Conservation (phyloP, 2,888 invertebrate genomes). For the Cyclophora albipunctata region DNA sequence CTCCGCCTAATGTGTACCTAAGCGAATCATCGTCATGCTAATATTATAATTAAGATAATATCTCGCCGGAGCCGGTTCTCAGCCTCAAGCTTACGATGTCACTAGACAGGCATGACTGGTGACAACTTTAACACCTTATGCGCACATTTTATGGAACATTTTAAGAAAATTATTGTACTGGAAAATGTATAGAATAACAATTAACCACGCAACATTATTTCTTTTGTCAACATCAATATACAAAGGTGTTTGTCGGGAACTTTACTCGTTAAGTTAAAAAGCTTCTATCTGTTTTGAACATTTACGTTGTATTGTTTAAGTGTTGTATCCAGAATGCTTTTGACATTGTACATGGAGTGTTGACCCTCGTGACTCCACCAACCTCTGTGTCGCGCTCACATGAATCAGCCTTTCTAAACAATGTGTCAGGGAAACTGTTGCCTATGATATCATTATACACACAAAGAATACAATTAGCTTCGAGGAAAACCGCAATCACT, state of each 20-base stretch:
- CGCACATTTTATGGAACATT: slow-evolving; percentile 1
- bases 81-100: slow-evolving; percentile 12
- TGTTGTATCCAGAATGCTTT: slow-evolving; percentile 46
- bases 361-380: slow-evolving; percentile 46
- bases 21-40: slow-evolving; percentile 50
- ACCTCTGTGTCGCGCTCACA: slow-evolving; percentile 34
- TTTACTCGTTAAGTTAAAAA: slow-evolving; percentile 46
- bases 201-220: too few species aligned
- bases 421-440: slow-evolving; percentile 21
- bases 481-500: slow-evolving; percentile 1
- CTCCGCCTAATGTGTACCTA: slow-evolving; percentile 38
- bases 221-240: neutral
- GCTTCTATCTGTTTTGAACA: slow-evolving; percentile 47
- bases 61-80: slow-evolving; percentile 18
- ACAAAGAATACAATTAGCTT: neutral
- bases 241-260: slow-evolving; percentile 3
- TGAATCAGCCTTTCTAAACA: slow-evolving; percentile 50
- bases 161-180: too few species aligned
- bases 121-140: slow-evolving; percentile 15
- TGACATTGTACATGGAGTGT: slow-evolving; percentile 57
- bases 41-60: slow-evolving; percentile 56
- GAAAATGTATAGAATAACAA: too few species aligned
- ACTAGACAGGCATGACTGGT: slow-evolving; percentile 18
- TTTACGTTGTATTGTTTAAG: slow-evolving; percentile 56
- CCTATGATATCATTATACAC: slow-evolving; percentile 35